Percentiles rank a stretch among this genome's conserved stretches.
These are phyloP conservation scores for Microplitis mediator DNA, from an alignment of 1,140 invertebrate genomes.

Conservation along the genomic window DNA sequence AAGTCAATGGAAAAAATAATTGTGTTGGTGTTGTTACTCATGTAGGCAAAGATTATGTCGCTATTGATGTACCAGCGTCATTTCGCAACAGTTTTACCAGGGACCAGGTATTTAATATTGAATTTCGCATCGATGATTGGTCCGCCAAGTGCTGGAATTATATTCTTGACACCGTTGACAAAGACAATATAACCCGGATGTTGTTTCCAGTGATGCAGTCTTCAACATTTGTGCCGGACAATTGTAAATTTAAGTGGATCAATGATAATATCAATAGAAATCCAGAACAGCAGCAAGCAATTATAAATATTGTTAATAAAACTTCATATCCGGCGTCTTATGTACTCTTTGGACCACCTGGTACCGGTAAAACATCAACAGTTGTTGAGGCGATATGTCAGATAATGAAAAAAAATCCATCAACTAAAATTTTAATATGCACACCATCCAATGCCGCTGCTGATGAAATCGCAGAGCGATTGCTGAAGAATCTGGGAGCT, in stretches of 20 bases:
- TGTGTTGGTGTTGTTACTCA: constrained; percentile 12
- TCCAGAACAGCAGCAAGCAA: constrained; percentile 69
- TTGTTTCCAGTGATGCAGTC: constrained; percentile 36
- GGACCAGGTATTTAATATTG: constrained; percentile 30
- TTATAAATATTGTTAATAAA: constrained; percentile 68
- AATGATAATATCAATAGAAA: constrained; percentile 71
- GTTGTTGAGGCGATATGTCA: constrained; percentile 76
- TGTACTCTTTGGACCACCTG: constrained; percentile 80
- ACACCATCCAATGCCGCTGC: constrained; percentile 80
- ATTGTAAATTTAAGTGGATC: constrained; percentile 63
- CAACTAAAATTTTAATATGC: constrained; percentile 68
- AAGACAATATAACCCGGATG: constrained; percentile 28
- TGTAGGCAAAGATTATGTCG: constrained; percentile 31
- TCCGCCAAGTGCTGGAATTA: constrained; percentile 37
- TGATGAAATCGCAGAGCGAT: constrained; percentile 70
- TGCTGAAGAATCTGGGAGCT: constrained; percentile 55
- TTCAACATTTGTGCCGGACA: not conserved
- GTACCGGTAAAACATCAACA: constrained; percentile 82
- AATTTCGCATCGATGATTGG: constrained; percentile 33
- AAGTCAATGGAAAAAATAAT: not conserved
- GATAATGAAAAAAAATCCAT: constrained; percentile 53
- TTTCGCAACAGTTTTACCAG: not conserved
- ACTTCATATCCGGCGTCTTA: constrained; percentile 71
- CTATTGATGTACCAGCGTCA: not conserved
- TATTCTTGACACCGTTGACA: constrained; percentile 34